A percentile compares a stretch with the other conserved stretches of the same genome.
Conservation (phyloP, 1,140 invertebrate species). For the Conus ventricosus region DNA sequence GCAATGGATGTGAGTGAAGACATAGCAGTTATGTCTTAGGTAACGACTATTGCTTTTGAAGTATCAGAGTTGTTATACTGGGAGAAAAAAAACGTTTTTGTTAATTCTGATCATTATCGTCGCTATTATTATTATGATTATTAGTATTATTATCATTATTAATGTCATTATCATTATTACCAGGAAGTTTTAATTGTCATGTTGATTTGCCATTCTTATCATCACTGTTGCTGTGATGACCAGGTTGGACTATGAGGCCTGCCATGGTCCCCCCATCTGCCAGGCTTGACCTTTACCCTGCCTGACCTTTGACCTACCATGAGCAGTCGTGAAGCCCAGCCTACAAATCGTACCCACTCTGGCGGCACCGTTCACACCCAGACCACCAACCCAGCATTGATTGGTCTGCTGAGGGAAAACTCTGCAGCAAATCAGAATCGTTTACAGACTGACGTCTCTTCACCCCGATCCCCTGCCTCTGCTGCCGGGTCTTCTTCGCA, state of each 20-base stretch:
- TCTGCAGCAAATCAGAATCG: background rate
- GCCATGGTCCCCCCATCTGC: background rate
- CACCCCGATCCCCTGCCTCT: background rate
- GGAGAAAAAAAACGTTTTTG: no score
- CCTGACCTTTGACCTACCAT: constrained; percentile 20
- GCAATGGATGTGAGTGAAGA: no score
- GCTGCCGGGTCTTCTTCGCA: background rate
- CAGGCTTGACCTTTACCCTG: background rate
- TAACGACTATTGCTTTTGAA: no score
- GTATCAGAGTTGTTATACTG: no score
- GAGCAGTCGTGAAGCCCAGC: background rate
- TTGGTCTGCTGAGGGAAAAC: constrained; percentile 2
- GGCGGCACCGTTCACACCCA: constrained; percentile 28
- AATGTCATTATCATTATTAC: background rate
- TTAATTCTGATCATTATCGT: no score
- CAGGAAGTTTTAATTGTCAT: background rate
- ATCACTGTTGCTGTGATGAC: background rate
- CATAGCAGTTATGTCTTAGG: no score
- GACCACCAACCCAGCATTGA: constrained; percentile 10
- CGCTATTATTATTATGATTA: no score
- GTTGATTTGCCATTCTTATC: background rate
- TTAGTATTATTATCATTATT: background rate
- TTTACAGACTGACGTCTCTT: no score
- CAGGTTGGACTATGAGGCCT: constrained; percentile 5
- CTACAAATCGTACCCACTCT: background rate